Evolutionary conservation across 2,113 vertebrate species (phyloP).

Genomic region (Xenopus laevis): DNA sequence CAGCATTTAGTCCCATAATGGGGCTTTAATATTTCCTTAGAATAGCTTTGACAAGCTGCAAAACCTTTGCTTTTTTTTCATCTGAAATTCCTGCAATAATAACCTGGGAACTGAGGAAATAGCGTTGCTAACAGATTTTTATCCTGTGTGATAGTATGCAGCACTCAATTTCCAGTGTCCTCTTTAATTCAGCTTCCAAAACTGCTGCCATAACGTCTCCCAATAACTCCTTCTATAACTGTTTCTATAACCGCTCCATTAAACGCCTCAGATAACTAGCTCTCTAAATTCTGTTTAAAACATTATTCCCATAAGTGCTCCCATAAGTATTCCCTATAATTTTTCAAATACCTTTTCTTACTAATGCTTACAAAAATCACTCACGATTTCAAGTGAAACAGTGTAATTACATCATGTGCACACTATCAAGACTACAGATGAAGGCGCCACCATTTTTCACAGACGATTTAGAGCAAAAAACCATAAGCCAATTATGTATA

Average conservation of each 20-base stretch:
- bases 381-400: not conserved
- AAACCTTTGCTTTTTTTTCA: no score
- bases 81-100: no score
- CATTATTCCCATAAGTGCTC: not conserved
- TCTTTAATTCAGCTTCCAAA: no score
- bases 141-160: no score
- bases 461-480: not conserved
- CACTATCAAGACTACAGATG: not conserved
- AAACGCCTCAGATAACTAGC: not conserved
- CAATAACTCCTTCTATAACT: not conserved
- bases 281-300: not conserved
- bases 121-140: no score
- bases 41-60: no score
- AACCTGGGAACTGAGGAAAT: no score
- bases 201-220: not conserved
- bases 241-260: not conserved
- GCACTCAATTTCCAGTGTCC: no score
- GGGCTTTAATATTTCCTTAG: no score
- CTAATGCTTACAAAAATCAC: not conserved
- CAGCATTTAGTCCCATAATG: no score
- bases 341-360: not conserved
- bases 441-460: not conserved
- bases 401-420: not conserved
- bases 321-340: not conserved
- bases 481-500: not conserved